Percentiles rank a stretch among this genome's conserved stretches.
Conservation (phyloP, 1,140 invertebrate species). For the Holotrichia oblita region DNA sequence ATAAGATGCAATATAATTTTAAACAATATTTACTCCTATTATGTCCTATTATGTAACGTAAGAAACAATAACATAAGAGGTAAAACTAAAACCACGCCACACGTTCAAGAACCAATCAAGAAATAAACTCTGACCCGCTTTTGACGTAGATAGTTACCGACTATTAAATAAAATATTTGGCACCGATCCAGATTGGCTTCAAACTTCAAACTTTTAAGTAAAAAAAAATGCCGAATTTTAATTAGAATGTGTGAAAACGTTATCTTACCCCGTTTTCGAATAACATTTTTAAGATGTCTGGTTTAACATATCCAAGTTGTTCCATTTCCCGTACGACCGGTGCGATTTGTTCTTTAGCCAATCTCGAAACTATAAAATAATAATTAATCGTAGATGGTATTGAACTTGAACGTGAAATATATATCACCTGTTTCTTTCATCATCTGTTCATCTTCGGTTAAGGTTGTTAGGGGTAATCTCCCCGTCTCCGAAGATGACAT, state of each 20-base stretch:
- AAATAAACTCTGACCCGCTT: slow-evolving; percentile 1
- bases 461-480: slow-evolving; percentile 67
- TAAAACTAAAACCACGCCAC: not conserved
- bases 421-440: slow-evolving; percentile 82
- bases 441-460: slow-evolving; percentile 78
- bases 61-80: not conserved
- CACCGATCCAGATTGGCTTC: not conserved
- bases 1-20: no score
- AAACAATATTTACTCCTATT: no score
- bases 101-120: not conserved
- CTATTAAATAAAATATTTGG: slow-evolving; percentile 19
- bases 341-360: slow-evolving; percentile 87
- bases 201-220: not conserved
- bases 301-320: slow-evolving; percentile 80
- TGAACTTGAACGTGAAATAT: slow-evolving; percentile 22
- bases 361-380: slow-evolving; percentile 74
- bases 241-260: not conserved
- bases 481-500: not conserved
- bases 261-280: slow-evolving; percentile 86
- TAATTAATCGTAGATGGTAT: not conserved
- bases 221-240: not conserved
- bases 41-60: no score
- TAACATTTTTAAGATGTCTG: slow-evolving; percentile 73
- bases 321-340: slow-evolving; percentile 95
- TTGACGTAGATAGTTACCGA: slow-evolving; percentile 12